Conservation (phyloP, 2,113 vertebrate species). For the Phalacrocorax pelagicus region DNA sequence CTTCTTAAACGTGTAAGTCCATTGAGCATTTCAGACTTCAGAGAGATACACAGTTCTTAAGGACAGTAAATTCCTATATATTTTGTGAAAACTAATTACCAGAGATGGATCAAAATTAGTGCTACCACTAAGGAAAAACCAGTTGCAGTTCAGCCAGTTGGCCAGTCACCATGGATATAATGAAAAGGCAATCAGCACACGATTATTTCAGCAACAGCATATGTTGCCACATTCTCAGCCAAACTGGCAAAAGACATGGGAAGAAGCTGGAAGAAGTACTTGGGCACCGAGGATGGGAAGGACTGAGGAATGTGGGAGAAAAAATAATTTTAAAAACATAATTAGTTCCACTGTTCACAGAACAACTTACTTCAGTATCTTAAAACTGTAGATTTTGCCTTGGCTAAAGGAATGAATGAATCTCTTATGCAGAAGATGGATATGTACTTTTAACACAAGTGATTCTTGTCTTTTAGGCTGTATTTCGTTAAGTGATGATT, state of each 20-base stretch:
- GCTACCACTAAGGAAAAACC: constrained; percentile 17
- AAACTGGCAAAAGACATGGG: constrained; percentile 58
- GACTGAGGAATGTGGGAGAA: not conserved
- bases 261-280: constrained; percentile 13
- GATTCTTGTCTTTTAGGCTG: not conserved
- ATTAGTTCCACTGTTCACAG: not conserved
- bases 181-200: constrained; percentile 20
- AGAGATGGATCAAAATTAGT: not conserved
- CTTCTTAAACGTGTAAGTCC: not conserved
- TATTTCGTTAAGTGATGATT: not conserved
- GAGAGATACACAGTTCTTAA: not conserved
- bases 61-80: not conserved
- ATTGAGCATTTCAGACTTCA: not conserved
- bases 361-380: not conserved
- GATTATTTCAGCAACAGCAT: constrained; percentile 37
- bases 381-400: not conserved
- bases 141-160: constrained; percentile 40
- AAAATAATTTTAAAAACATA: not conserved
- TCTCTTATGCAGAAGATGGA: not conserved
- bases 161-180: constrained; percentile 11
- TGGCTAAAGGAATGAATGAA: not conserved
- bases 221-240: constrained; percentile 44
- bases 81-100: not conserved
- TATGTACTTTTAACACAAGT: not conserved
- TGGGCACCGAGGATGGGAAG: not conserved